Evolutionary conservation across 2,797 vertebrate genomes (phyloP).

Genomic region (Pangasius macronema): DNA sequence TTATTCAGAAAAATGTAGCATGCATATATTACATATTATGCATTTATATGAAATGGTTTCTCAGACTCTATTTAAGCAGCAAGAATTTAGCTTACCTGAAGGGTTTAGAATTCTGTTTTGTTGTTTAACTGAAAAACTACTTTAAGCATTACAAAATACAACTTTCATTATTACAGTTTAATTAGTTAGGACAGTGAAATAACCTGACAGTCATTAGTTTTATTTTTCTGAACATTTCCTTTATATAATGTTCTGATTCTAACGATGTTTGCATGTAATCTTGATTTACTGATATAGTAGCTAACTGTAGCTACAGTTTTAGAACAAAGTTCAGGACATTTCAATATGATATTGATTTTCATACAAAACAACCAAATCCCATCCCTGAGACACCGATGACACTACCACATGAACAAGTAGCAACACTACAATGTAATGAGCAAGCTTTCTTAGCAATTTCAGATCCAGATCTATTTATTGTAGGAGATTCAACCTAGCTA

Average conservation of each 20-base stretch:
- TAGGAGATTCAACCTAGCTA: neutral
- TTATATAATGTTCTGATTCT: neutral
- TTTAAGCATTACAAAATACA: neutral
- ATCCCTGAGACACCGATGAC: neutral
- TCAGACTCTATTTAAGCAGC: neutral
- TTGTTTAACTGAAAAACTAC: neutral
- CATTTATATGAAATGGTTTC: neutral
- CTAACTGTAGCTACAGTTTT: neutral
- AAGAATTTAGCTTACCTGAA: neutral
- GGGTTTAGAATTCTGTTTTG: neutral
- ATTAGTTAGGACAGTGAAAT: no score
- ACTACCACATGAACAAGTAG: neutral
- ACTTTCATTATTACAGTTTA: neutral
- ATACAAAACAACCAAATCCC: neutral
- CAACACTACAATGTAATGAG: neutral
- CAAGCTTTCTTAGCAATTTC: neutral
- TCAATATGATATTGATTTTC: neutral
- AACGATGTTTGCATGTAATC: neutral
- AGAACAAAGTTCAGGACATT: neutral
- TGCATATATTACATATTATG: neutral
- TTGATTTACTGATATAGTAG: neutral
- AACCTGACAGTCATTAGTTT: neutral
- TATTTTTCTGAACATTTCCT: neutral
- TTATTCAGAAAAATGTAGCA: neutral
- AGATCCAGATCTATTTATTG: neutral